phyloP scores from a whole-genome alignment of 1,140 invertebrate genomes.

The Drosophila tsacasi region DNA sequence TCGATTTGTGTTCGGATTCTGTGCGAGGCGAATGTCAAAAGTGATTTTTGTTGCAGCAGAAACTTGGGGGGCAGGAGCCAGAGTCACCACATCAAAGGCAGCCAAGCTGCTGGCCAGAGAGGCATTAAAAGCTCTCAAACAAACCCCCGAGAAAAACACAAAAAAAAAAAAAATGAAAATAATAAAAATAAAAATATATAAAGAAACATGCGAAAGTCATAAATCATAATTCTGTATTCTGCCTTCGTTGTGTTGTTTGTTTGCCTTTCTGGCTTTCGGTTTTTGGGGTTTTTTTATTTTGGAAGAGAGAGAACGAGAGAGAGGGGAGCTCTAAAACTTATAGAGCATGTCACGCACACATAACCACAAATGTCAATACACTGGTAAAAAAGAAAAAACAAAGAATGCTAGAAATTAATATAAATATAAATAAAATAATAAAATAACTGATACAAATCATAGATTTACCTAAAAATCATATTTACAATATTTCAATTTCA shows the following conservation, averaged over 20 bases:
- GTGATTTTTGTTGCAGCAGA: conserved; percentile 65
- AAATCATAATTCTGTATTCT: conserved; percentile 80
- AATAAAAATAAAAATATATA: conserved; percentile 30
- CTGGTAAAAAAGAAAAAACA: neutral
- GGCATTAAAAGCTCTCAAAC: conserved; percentile 61
- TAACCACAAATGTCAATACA: conserved; percentile 6
- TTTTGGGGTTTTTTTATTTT: conserved; percentile 27
- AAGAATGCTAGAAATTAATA: neutral
- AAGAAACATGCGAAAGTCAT: conserved; percentile 77
- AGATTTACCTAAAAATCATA: neutral
- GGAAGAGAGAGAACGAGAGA: conserved; percentile 19
- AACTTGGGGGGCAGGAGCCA: conserved; percentile 1
- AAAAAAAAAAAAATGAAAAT: neutral
- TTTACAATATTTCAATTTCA: neutral
- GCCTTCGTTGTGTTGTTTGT: conserved; percentile 40
- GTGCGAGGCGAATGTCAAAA: conserved; percentile 67
- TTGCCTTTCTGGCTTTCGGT: conserved; percentile 60
- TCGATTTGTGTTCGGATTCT: conserved; percentile 39
- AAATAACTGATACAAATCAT: neutral
- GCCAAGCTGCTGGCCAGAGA: conserved; percentile 24
- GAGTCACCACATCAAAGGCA: conserved; percentile 48
- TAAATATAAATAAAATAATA: neutral
- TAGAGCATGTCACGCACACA: conserved; percentile 49
- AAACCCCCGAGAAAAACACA: conserved; percentile 18
- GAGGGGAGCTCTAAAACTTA: conserved; percentile 65